A percentile compares a stretch with the other conserved stretches of the same genome.
Conservation (phyloP, 2,888 invertebrate species). For the Patella depressa region DNA sequence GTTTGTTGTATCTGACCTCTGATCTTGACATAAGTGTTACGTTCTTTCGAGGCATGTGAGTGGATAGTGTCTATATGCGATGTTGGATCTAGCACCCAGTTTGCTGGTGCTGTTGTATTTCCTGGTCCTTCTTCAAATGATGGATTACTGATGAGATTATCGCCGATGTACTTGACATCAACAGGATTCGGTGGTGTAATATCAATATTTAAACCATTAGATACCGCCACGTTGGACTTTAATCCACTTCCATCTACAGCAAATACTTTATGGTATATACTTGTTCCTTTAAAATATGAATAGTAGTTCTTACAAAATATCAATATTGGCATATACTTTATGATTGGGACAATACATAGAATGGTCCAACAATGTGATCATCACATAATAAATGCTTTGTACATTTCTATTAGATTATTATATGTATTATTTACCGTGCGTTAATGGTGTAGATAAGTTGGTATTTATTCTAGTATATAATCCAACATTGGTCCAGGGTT, state of each 20-base stretch:
- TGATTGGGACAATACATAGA: no score
- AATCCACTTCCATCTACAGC: conserved; percentile 43
- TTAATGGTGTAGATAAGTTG: not conserved
- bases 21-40: not conserved
- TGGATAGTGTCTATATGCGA: conserved; percentile 8
- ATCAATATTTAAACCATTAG: conserved; percentile 48
- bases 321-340: no score
- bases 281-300: conserved; percentile 30
- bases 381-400: no score
- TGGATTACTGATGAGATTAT: conserved; percentile 17
- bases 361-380: no score
- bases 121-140: not conserved
- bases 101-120: conserved; percentile 17
- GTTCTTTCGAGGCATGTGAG: conserved; percentile 10
- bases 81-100: conserved; percentile 11
- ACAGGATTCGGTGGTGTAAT: conserved; percentile 36
- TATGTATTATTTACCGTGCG: not conserved
- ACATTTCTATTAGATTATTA: no score
- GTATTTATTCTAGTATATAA: not conserved
- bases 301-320: not conserved
- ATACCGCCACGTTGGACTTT: conserved; percentile 35
- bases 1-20: conserved; percentile 3
- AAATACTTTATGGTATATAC: conserved; percentile 39
- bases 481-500: conserved; percentile 1
- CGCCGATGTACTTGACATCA: conserved; percentile 14